These are phyloP conservation scores for Parascotia fuliginaria DNA, from an alignment of 2,888 invertebrate genomes.

Conservation along the genomic window DNA sequence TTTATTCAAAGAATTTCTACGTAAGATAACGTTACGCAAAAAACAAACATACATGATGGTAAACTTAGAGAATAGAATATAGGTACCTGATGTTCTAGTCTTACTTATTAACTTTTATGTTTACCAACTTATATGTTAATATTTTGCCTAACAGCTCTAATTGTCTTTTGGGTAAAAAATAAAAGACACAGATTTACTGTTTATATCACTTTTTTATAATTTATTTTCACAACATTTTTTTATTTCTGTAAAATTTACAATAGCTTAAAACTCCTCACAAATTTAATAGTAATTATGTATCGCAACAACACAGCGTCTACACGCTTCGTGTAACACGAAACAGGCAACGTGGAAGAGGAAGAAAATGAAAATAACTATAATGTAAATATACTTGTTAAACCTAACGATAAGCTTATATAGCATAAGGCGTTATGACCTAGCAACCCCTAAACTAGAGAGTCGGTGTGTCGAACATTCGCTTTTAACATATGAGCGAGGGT, in stretches of 20 bases:
- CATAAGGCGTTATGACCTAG: conserved; percentile 72
- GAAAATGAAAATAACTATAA: conserved; percentile 57
- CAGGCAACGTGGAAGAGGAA: conserved; percentile 78
- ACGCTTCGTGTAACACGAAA: conserved; percentile 61
- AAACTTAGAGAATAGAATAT: too few relatives aligned
- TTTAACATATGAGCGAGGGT: conserved; percentile 78
- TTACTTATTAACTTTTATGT: too few relatives aligned
- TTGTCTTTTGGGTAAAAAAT: conserved; percentile 35
- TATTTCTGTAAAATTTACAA: conserved; percentile 86
- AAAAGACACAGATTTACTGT: conserved; percentile 73
- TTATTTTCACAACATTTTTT: conserved; percentile 85
- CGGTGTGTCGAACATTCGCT: conserved; percentile 66
- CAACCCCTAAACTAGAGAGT: conserved; percentile 77
- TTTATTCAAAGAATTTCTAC: too few relatives aligned
- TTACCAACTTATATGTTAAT: too few relatives aligned
- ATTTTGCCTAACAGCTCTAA: too few relatives aligned
- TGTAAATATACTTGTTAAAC: conserved; percentile 74
- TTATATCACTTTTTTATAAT: conserved; percentile 86
- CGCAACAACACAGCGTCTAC: conserved; percentile 66
- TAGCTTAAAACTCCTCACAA: conserved; percentile 85
- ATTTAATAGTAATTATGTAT: conserved; percentile 73
- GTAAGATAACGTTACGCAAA: too few relatives aligned
- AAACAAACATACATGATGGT: too few relatives aligned
- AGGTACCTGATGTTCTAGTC: too few relatives aligned
- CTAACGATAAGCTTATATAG: conserved; percentile 76